Percentiles rank a stretch among this genome's conserved stretches.
These are phyloP conservation scores for Zaprionus capensis DNA, from an alignment of 1,140 invertebrate species.

Conservation along the genomic window DNA sequence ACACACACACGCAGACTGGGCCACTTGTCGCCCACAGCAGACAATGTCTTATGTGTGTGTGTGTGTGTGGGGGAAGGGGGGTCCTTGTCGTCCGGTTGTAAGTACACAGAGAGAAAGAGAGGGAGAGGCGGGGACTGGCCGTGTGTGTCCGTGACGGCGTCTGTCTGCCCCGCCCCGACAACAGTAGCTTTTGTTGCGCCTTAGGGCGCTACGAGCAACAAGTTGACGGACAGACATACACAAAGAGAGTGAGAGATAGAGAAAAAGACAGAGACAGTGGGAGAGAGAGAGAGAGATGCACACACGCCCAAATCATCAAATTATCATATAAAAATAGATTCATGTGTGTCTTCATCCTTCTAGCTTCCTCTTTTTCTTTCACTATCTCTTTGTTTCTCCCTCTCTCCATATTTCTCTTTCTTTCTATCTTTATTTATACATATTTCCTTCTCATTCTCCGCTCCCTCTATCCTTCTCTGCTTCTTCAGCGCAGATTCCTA, in stretches of 20 bases:
- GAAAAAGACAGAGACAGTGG: not conserved
- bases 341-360: not conserved
- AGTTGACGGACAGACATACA: slow-evolving; percentile 45
- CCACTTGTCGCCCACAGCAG: slow-evolving; percentile 35
- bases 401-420: not conserved
- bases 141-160: slow-evolving; percentile 29
- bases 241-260: not conserved
- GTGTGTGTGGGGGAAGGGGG: not conserved
- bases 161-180: slow-evolving; percentile 7
- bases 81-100: slow-evolving; percentile 41
- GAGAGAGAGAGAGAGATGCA: not conserved
- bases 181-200: slow-evolving; percentile 30
- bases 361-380: not conserved
- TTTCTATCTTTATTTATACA: no score
- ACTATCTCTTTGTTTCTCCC: slow-evolving; percentile 22
- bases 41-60: slow-evolving; percentile 46
- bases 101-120: slow-evolving; percentile 17
- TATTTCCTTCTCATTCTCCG: no score
- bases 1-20: slow-evolving; percentile 41
- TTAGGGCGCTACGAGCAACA: slow-evolving; percentile 60
- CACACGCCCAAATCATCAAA: slow-evolving; percentile 66
- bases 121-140: slow-evolving; percentile 10
- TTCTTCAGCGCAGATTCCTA: no score
- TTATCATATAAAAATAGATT: slow-evolving; percentile 56
- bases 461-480: no score